Evolutionary conservation across 2,113 vertebrate species (phyloP), one percentile per base, ranked within the genome.

Genomic region (Thomomys bottae): DNA sequence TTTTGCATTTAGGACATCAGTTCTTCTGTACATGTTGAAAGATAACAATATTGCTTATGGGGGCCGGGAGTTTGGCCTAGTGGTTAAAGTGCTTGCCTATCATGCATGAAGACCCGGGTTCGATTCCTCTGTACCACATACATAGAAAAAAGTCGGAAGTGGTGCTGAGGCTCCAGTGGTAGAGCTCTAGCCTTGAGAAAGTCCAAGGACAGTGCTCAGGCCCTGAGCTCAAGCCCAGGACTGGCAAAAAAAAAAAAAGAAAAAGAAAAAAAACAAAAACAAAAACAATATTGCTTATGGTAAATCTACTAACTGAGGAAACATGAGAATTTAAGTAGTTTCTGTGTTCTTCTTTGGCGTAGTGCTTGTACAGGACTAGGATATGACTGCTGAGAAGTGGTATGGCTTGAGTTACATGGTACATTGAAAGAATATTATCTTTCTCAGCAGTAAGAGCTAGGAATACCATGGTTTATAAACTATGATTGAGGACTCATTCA

Each of bases 1-100:
- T 79, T 90, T 84, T 76, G 28, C 10, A 49, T 87, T 76, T 87
- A 77, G n/a, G 84, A 49, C 3, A 77, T 42, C 1, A 7, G 61
- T 84, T 18, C 21, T 94, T 20, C 17, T 3, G 83, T 57, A 38
- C 49, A 26, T 32, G 6, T 92, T 89, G 10, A 87, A 84, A 94
- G 30, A 68, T 34, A 96, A 59, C 28, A 38, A 2, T 32, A 87
- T 84, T 71, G 59, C 14, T 59, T 36, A 28, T 15, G 89, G 32
- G n/a, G n/a, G n/a, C n/a, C n/a, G n/a, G n/a, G n/a, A n/a, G n/a
- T n/a, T n/a, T n/a, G n/a, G n/a, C n/a, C n/a, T n/a, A n/a, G n/a
- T n/a, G n/a, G n/a, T n/a, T n/a, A n/a, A n/a, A n/a, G n/a, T n/a
- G n/a, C n/a, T n/a, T n/a, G n/a, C n/a, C n/a, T n/a, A n/a, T n/a